Evolutionary conservation across 1,140 invertebrate genomes (phyloP).

Genomic region (Ips nitidus): DNA sequence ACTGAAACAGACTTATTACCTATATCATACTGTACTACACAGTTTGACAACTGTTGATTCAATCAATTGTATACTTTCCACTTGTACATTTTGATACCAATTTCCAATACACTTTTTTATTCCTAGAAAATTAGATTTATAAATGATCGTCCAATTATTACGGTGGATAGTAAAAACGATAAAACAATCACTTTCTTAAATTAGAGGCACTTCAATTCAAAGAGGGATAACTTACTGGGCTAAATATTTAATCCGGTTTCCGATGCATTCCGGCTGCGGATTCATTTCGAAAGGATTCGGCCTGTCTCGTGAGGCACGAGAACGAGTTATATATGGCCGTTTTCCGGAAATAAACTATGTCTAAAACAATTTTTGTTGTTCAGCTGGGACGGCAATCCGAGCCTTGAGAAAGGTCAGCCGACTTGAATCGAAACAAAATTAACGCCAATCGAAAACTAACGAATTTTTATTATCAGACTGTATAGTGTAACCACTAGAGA

Average conservation of each 20-base stretch:
- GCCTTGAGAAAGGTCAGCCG: too few species aligned
- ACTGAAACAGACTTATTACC: too few species aligned
- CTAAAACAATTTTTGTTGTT: constrained; percentile 36
- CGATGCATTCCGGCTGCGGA: constrained; percentile 28
- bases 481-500: too few species aligned
- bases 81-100: too few species aligned
- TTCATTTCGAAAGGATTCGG: constrained; percentile 32
- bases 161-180: background rate
- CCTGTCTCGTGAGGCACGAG: constrained; percentile 21
- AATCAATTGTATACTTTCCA: background rate
- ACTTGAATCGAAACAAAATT: too few species aligned
- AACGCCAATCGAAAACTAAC: too few species aligned
- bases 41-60: background rate
- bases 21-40: background rate
- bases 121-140: too few species aligned
- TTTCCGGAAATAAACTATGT: constrained; percentile 26
- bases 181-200: constrained; percentile 19
- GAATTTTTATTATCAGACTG: too few species aligned
- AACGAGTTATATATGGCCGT: constrained; percentile 32
- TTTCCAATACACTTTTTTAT: too few species aligned
- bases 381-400: constrained; percentile 9
- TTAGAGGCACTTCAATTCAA: constrained; percentile 16
- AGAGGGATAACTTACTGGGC: constrained; percentile 25
- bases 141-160: too few species aligned
- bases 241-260: constrained; percentile 34